phyloP scores from a whole-genome alignment of 2,888 invertebrate genomes.

The Zygothrica quintamaculata region DNA sequence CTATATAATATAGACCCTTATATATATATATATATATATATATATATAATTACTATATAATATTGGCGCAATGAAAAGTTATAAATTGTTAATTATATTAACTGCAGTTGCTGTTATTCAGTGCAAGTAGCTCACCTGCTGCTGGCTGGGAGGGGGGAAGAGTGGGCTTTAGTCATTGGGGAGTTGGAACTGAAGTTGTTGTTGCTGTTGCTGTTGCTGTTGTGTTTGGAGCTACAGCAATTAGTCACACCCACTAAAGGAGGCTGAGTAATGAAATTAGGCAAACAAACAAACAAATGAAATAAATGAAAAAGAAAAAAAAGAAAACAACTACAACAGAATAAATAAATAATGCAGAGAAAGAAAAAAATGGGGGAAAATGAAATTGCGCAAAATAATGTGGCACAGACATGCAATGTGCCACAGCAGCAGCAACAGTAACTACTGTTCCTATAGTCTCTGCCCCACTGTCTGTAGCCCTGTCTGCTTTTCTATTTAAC shows the following conservation, averaged over 20 bases:
- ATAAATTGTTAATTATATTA: slow-evolving; percentile 27
- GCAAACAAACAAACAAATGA: slow-evolving; percentile 24
- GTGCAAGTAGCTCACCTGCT: no score
- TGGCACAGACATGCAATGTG: slow-evolving; percentile 60
- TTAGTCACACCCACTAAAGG: slow-evolving; percentile 29
- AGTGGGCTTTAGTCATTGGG: slow-evolving; percentile 48
- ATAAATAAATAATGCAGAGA: neutral
- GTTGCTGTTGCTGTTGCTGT: no score
- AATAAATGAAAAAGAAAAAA: slow-evolving; percentile 11
- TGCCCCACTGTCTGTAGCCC: neutral
- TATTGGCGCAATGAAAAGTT: no score
- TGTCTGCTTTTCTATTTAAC: neutral
- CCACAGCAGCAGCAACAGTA: slow-evolving; percentile 8
- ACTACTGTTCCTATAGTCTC: neutral
- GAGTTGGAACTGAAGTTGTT: no score
- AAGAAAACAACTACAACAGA: slow-evolving; percentile 4
- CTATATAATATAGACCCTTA: no score
- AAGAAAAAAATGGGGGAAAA: slow-evolving; percentile 27
- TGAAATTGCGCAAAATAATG: slow-evolving; percentile 52
- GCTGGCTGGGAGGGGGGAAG: neutral
- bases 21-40: no score
- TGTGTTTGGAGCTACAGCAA: no score
- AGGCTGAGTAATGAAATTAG: slow-evolving; percentile 60
- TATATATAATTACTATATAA: no score
- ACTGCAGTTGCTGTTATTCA: slow-evolving; percentile 11